Base-by-base conservation (phyloP, 2,797 vertebrate species). In the Spea hammondii region DNA sequence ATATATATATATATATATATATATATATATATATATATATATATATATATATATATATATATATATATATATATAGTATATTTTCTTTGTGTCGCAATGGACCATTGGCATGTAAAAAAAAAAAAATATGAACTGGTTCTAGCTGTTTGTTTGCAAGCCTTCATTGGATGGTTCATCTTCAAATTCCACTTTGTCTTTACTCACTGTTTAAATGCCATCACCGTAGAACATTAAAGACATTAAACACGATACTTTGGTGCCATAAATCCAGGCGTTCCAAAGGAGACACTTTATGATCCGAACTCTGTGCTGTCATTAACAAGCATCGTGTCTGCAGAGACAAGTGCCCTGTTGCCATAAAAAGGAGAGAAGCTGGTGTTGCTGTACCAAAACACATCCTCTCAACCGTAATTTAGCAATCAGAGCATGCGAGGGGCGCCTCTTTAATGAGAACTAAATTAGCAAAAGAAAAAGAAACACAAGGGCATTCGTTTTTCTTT, bases 331-430 rank as follows among this genome's bases (percentile, higher is more conserved):
- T 82, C 65, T 70, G 65, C 65, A 10, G 70, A 74, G 75, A 77
- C 80, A 78, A 82, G 80, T 82, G 75, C 74, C 75, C 80, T 82
- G 65, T 64, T 77, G 80, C 70, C 71, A 82, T 82, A 73, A 82
- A 81, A 81, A 49, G 77, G 55, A 62, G 65, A 70, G 48, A 72
- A 68, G 70, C 49, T 32, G 32, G 59, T 74, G 57, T 68, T 55
- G 62, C 53, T 72, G 79, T 78, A 78, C 70, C 65, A 66, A 77
- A 82, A 70, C 70, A 82, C 46, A 68, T 77, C 75, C 70, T 73
- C 80, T 82, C 67, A 14, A 74, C 70, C 70, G 55, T 68, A 82
- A 82, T 82, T 82, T 82, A 82, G 80, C 70, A 78, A 82, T 70
- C 80, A 82, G 74, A 70, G 65, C 70, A 46, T 74, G 59, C 69